These are phyloP conservation scores for Psilanteris sp. DNA, from an alignment of 1,140 invertebrate species.

Conservation along the genomic window DNA sequence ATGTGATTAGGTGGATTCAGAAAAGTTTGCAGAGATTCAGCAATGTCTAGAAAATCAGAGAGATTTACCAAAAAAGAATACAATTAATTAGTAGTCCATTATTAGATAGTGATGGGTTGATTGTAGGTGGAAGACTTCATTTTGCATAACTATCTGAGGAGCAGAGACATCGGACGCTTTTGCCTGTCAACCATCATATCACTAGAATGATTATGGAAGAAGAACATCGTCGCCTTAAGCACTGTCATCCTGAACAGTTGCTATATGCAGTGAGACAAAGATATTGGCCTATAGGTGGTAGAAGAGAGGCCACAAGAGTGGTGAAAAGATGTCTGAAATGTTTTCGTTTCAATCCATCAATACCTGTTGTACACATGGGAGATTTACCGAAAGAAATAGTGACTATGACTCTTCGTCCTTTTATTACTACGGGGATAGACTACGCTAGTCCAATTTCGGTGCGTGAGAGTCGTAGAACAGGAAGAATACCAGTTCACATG, in stretches of 20 bases:
- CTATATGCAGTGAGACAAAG: neutral
- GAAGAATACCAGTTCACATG: neutral
- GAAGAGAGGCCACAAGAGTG: neutral
- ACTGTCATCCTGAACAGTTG: constrained; percentile 1
- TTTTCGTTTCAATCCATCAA: neutral
- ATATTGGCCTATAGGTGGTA: constrained; percentile 2
- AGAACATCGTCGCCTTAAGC: neutral
- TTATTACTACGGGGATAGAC: neutral
- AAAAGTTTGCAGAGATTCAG: neutral
- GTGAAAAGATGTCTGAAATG: neutral
- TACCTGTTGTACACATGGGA: neutral
- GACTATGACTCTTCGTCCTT: neutral
- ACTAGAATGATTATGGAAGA: constrained; percentile 1
- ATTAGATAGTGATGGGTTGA: neutral
- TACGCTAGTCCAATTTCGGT: neutral
- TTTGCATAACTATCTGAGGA: neutral
- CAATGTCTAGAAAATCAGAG: neutral
- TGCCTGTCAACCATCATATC: constrained; percentile 7
- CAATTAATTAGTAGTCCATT: neutral
- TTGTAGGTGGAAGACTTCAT: neutral
- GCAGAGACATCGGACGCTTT: neutral
- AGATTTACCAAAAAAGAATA: neutral
- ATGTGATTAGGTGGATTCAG: too few species aligned
- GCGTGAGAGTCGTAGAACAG: neutral
- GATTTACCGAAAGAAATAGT: neutral